phyloP scores from a whole-genome alignment of 2,113 vertebrate species.

The Atrichornis clamosus region DNA sequence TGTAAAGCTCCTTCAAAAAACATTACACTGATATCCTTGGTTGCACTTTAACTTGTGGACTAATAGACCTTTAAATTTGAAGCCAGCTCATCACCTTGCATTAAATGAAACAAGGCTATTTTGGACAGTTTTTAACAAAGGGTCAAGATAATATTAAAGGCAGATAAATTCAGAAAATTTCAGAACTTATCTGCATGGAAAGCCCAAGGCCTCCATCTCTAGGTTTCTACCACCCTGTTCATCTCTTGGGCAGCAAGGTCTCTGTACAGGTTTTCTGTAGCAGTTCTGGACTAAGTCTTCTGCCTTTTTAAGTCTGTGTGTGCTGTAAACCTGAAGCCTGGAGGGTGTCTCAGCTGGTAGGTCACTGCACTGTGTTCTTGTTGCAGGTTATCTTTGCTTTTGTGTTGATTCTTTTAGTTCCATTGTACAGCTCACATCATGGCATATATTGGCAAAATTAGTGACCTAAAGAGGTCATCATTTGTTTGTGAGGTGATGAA shows the following conservation, averaged over 20 bases:
- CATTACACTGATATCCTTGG: background rate
- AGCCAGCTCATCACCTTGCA: background rate
- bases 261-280: background rate
- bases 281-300: background rate
- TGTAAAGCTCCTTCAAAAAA: background rate
- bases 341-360: background rate
- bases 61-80: constrained; percentile 23
- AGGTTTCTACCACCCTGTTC: background rate
- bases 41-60: background rate
- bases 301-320: background rate
- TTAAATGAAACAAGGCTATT: background rate
- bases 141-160: background rate
- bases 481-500: background rate
- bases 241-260: background rate
- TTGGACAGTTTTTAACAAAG: background rate
- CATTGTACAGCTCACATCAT: background rate
- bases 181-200: background rate
- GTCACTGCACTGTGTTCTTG: background rate
- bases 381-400: background rate
- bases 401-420: background rate
- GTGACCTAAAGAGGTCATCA: background rate
- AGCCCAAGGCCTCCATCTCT: background rate
- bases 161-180: background rate
- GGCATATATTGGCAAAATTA: background rate
- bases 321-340: background rate